Conservation (phyloP, 2,888 invertebrate species). For the Colletes collaris region DNA sequence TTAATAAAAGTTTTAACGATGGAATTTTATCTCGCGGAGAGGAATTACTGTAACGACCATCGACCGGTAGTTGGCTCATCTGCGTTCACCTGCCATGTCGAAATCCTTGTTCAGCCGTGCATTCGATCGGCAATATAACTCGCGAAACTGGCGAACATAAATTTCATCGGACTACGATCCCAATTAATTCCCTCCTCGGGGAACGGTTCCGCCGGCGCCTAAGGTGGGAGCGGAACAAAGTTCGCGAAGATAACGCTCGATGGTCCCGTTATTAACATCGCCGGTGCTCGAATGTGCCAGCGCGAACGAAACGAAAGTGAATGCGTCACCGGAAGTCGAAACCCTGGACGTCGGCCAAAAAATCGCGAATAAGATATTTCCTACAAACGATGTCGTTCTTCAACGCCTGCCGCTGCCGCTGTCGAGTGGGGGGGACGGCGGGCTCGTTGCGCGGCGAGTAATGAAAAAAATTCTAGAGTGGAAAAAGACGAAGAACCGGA, state of each 20-base stretch:
- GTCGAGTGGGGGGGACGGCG: background rate
- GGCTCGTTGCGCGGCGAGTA: background rate
- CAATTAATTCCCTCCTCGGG: constrained; percentile 5
- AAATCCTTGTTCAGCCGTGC: constrained; percentile 10
- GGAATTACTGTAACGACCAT: background rate
- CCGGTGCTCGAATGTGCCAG: background rate
- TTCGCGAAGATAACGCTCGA: constrained; percentile 10
- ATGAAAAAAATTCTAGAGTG: background rate
- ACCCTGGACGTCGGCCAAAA: constrained; percentile 45
- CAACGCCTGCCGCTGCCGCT: background rate
- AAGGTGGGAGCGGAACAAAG: background rate
- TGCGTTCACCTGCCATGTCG: background rate
- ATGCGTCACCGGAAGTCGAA: constrained; percentile 34
- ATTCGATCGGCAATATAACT: background rate
- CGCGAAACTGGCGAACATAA: background rate
- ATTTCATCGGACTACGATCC: background rate
- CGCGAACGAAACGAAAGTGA: constrained; percentile 45
- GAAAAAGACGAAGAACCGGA: background rate
- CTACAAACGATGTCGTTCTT: constrained; percentile 39
- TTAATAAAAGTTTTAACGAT: too few species aligned
- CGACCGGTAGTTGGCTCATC: background rate
- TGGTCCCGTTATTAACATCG: constrained; percentile 18
- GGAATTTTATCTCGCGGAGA: too few species aligned
- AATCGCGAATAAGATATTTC: constrained; percentile 34
- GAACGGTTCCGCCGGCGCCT: too few species aligned